These are phyloP conservation scores for Delphinapterus leucas DNA, from an alignment of 2,113 vertebrate genomes.

Conservation along the genomic window DNA sequence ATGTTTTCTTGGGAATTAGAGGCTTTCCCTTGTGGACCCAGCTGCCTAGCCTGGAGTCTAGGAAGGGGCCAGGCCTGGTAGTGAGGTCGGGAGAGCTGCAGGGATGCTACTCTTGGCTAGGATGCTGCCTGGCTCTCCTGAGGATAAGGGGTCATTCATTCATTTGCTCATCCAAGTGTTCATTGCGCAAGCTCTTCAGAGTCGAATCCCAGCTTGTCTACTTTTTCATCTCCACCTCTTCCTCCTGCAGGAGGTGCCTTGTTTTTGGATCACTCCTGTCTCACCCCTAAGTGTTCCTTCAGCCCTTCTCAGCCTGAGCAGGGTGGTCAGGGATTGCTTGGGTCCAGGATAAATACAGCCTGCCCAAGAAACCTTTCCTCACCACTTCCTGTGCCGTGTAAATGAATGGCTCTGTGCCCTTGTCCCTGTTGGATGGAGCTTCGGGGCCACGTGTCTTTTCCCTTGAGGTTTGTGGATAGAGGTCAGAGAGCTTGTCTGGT, in stretches of 20 bases:
- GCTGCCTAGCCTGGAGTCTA: background rate
- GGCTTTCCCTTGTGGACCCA: background rate
- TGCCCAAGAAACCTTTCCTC: background rate
- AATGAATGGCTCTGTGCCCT: background rate
- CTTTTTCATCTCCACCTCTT: background rate
- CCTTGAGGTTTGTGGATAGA: background rate
- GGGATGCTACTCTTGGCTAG: background rate
- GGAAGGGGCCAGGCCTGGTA: background rate
- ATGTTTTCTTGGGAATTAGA: background rate
- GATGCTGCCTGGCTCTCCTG: background rate
- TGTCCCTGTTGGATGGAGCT: background rate
- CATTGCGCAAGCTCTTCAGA: background rate
- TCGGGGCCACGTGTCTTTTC: background rate
- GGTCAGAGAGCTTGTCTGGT: background rate
- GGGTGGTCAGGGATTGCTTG: background rate
- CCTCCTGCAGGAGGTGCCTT: background rate
- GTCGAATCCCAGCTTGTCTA: background rate
- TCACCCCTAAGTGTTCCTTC: background rate
- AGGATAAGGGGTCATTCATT: background rate
- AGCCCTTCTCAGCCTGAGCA: background rate
- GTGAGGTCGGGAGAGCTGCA: rapidly evolving
- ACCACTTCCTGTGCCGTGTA: background rate
- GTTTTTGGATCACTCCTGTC: background rate
- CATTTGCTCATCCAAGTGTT: background rate
- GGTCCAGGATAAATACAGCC: background rate